Percentiles rank a stretch among this genome's conserved stretches.
phyloP scores from a whole-genome alignment of 2,888 invertebrate genomes.

The Leptogaster cylindrica region DNA sequence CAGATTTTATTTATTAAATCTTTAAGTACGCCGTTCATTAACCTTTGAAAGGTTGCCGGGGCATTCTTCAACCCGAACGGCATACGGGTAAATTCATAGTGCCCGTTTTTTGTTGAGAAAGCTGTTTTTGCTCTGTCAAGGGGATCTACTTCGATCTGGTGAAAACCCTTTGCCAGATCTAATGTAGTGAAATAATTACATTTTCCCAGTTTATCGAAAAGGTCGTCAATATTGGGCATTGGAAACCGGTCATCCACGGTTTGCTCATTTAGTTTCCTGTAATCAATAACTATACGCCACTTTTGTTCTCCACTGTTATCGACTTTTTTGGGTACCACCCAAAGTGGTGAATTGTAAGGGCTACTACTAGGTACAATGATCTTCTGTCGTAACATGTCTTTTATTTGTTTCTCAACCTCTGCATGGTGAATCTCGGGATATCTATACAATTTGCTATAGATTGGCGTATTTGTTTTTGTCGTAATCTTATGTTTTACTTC shows the following conservation, averaged over 20 bases:
- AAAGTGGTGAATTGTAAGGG: conserved; percentile 39
- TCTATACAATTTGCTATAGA: conserved; percentile 38
- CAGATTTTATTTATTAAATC: conserved; percentile 12
- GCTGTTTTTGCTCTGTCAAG: conserved; percentile 12
- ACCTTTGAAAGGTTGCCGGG: conserved; percentile 41
- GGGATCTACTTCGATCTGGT: conserved; percentile 35
- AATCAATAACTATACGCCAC: conserved; percentile 45
- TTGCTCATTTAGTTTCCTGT: conserved; percentile 15
- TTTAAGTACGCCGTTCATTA: conserved; percentile 20
- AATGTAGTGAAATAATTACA: conserved; percentile 43
- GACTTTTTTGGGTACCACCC: conserved; percentile 43
- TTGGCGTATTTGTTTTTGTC: conserved; percentile 37
- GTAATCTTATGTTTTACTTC: conserved; percentile 32
- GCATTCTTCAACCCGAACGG: conserved; percentile 44
- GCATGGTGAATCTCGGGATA: conserved; percentile 12
- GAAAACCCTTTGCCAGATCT: conserved; percentile 46
- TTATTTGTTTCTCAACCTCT: conserved; percentile 9
- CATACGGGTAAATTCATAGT: conserved; percentile 42
- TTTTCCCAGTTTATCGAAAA: conserved; percentile 42
- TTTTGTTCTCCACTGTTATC: conserved; percentile 41
- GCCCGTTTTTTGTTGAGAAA: conserved; percentile 19
- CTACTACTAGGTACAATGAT: conserved; percentile 49
- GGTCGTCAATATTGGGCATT: conserved; percentile 42
- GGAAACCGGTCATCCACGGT: conserved; percentile 19
- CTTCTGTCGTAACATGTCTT: conserved; percentile 23